Base-by-base conservation (phyloP, 2,797 vertebrate species). In the Peromyscus melanophrys region DNA sequence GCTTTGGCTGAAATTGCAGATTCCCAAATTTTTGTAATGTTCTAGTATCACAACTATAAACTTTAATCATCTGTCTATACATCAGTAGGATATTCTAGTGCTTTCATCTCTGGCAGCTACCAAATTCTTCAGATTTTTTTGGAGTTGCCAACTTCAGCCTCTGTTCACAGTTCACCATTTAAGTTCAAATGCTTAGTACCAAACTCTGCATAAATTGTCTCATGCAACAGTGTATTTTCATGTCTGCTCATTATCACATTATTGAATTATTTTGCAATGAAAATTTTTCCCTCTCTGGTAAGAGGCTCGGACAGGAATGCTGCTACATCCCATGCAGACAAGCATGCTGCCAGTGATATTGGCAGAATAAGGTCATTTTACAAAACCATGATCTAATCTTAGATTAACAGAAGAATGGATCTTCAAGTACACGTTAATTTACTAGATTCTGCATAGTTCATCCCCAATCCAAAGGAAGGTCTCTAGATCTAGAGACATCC, bases 171-270 rank as follows among this genome's bases (percentile, higher is more conserved):
- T 43, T 59, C 65, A 93, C 59, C 67, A 77, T 69, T 71, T 59
- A 89, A 77, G 43, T 93, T 92, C 43, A 92, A 93, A 86, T 76
- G 12, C 37, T 85, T 52, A 87, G 23, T 83, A 65, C n/a, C 34
- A 96, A 91, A 31, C 13, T 12, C 46, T 82, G 40, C 23, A 76
- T 69, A 87, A 52, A 91, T 13, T 86, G 13, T 81, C 19, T 83
- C 21, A 13, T 40, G 12, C 17, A 73, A 84, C 49, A 49, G 80
- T 37, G 5, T 19, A 3, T 55, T 90, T 89, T 57, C 40, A 52
- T 17, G 37, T 59, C 40, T 55, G 17, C 34, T 94, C 71, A 71
- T 40, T 31, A 76, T 4, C 29, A 65, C 61, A 80, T 82, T 55
- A 25, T 69, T 69, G 31, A 92, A 91, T 57, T 73, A 83, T 34